Base-by-base conservation (phyloP, 2,113 vertebrate species). In the Melanocharis versteri region DNA sequence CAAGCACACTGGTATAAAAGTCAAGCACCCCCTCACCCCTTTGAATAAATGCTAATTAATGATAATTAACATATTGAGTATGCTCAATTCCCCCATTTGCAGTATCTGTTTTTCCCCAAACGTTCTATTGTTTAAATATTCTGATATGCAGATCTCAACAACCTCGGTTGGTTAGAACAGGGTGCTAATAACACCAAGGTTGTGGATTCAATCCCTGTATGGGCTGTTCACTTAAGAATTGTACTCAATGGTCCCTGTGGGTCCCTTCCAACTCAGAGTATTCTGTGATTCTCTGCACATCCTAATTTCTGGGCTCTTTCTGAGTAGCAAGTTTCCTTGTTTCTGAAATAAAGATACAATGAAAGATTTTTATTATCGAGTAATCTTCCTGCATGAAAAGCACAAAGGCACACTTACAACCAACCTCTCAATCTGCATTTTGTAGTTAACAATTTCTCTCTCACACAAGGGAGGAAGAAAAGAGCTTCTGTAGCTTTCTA, bases 381-480 rank as follows among this genome's bases (percentile, higher is more conserved):
- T 56, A 77, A 65, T 85, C 62, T 70, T 31, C 3, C 1, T 87
- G 13, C 35, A 56, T 40, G 7, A 68, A 45, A 68, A 77, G 47
- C 15, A 71, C n/a, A 82, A 56, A 23, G 57, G 16, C 48, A 54
- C 13, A 31, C 44, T 92, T 79, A 69, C 4, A 91, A 53, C 20
- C 33, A 54, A 48, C 19, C 33, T 77, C 70, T 95, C 66, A 58
- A 83, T 80, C 75, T 88, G 70, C 50, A 88, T 95, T 93, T 91
- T 88, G 35, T 69, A 76, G 65, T 90, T 94, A 82, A 81, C 35
- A 87, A 83, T 83, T 84, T 93, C 45, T 88, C 37, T 15, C 31
- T 91, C 33, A 22, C 31, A 60, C 26, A 70, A 53, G 27, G 48
- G 42, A 93, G 62, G 65, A 78, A 76, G 30, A 85, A 85, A 89